These are phyloP conservation scores for Battus philenor DNA, from an alignment of 1,140 invertebrate species.

Conservation along the genomic window DNA sequence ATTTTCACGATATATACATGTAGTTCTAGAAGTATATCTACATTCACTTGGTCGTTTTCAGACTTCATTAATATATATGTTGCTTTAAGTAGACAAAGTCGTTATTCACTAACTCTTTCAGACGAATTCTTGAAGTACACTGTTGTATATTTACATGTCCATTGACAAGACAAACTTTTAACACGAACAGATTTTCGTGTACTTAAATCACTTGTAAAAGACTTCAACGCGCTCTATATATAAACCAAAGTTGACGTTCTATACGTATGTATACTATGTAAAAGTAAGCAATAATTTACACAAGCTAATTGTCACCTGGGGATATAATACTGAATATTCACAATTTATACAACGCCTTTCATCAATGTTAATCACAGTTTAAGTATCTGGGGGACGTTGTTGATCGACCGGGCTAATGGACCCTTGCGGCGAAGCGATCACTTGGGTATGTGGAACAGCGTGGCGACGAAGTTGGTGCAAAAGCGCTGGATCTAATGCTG, in stretches of 20 bases:
- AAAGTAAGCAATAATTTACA: not conserved
- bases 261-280: no score
- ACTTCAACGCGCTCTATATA: constrained; percentile 33
- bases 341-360: constrained; percentile 37
- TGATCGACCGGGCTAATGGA: constrained; percentile 39
- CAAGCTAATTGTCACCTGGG: constrained; percentile 5
- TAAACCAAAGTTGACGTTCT: no score
- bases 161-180: not conserved
- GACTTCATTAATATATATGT: constrained; percentile 37
- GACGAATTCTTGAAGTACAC: constrained; percentile 17
- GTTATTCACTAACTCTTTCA: constrained; percentile 30
- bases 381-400: constrained; percentile 58
- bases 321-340: constrained; percentile 50
- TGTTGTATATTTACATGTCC: constrained; percentile 34
- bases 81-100: constrained; percentile 19
- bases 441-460: constrained; percentile 26
- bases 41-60: constrained; percentile 61
- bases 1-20: constrained; percentile 56
- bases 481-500: constrained; percentile 63
- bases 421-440: constrained; percentile 23
- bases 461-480: constrained; percentile 60
- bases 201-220: constrained; percentile 20
- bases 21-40: constrained; percentile 43
- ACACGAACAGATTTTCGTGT: not conserved
- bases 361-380: constrained; percentile 26